Evolutionary conservation across 2,888 invertebrate genomes (phyloP).

Genomic region (Quadroppia sp.): DNA sequence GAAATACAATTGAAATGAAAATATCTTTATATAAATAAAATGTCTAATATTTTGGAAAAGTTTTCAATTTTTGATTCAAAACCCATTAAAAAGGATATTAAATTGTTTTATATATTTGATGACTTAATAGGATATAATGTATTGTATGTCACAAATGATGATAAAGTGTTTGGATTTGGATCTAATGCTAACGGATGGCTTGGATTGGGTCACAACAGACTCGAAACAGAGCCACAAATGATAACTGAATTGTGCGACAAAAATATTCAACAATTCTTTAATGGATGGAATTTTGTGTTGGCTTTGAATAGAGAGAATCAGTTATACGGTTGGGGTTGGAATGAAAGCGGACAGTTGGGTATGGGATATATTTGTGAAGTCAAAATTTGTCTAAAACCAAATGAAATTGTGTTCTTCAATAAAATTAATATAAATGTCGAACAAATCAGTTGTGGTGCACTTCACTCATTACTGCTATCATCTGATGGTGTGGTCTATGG

Average conservation of each 20-base stretch:
- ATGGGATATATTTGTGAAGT: not conserved
- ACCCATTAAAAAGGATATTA: too few relatives aligned
- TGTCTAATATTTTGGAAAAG: too few relatives aligned
- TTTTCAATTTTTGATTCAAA: too few relatives aligned
- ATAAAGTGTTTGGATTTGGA: not conserved
- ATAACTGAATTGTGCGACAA: not conserved
- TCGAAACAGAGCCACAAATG: not conserved
- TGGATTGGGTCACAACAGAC: not conserved
- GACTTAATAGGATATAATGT: not conserved
- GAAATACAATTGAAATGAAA: too few relatives aligned
- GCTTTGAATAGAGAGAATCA: not conserved
- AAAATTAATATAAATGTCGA: not conserved
- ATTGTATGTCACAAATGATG: not conserved
- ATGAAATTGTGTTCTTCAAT: not conserved
- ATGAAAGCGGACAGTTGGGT: not conserved
- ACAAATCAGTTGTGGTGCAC: conserved; percentile 4
- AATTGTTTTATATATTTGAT: too few relatives aligned
- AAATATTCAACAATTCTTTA: not conserved
- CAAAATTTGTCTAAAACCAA: not conserved
- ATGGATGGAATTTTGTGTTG: not conserved
- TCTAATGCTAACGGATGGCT: not conserved
- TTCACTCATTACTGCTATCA: not conserved
- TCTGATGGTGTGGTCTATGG: not conserved
- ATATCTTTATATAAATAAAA: too few relatives aligned
- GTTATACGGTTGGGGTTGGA: not conserved